Percentiles rank a stretch among this genome's conserved stretches.
phyloP scores from a whole-genome alignment of 2,888 invertebrate genomes.

The Xanthostigma xanthostigma region DNA sequence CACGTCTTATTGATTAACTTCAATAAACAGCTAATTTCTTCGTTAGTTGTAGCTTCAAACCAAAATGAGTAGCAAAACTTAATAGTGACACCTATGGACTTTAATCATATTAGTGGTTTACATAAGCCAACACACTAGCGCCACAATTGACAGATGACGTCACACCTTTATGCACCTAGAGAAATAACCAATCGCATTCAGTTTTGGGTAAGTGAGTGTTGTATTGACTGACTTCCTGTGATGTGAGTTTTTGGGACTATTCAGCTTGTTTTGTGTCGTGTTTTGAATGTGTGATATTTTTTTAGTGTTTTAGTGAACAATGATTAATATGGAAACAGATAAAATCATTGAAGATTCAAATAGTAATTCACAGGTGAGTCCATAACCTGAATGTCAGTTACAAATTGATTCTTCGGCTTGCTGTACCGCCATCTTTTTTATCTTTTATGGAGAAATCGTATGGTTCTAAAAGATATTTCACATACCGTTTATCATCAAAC shows the following conservation, averaged over 20 bases:
- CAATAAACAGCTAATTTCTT: too few relatives aligned
- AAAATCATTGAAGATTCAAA: conserved; percentile 71
- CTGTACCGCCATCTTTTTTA: conserved; percentile 10
- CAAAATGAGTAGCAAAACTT: too few relatives aligned
- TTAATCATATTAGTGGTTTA: too few relatives aligned
- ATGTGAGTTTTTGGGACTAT: conserved; percentile 5
- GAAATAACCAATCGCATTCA: too few relatives aligned
- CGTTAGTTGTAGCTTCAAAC: too few relatives aligned
- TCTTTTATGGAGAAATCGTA: neutral
- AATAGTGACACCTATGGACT: too few relatives aligned
- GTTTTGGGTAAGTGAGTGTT: neutral
- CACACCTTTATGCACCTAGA: too few relatives aligned
- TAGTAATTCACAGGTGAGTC: conserved; percentile 48
- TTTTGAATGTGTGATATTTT: conserved; percentile 9
- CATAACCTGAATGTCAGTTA: conserved; percentile 6
- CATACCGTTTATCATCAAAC: conserved; percentile 5
- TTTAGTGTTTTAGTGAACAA: conserved; percentile 26
- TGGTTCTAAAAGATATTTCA: conserved; percentile 5
- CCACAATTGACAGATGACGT: too few relatives aligned
- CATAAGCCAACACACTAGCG: too few relatives aligned
- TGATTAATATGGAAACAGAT: conserved; percentile 86
- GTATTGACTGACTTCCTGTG: conserved; percentile 6
- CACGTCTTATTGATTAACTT: too few relatives aligned
- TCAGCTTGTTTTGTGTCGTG: conserved; percentile 9
- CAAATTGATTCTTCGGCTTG: conserved; percentile 5